Conservation (phyloP, 2,888 invertebrate species). For the Tricholauxania praeusta region DNA sequence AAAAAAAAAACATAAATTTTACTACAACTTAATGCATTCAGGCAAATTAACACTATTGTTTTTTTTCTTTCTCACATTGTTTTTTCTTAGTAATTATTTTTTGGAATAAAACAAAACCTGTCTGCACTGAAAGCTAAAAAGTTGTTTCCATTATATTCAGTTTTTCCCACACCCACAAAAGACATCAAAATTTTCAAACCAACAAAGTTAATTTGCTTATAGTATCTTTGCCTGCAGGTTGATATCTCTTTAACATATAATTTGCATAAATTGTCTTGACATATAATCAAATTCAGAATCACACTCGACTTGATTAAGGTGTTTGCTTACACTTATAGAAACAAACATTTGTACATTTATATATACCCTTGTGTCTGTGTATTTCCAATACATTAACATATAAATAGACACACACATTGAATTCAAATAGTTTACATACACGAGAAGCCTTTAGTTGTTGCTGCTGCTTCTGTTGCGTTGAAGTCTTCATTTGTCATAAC, state of each 20-base stretch:
- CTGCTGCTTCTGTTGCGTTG: slow-evolving; percentile 23
- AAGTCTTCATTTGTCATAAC: slow-evolving; percentile 51
- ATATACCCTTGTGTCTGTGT: slow-evolving; percentile 4
- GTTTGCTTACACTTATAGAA: slow-evolving; percentile 46
- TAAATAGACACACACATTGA: not conserved
- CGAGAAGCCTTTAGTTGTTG: not conserved
- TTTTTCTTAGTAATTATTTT: not conserved
- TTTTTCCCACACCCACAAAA: no score
- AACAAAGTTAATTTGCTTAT: not conserved
- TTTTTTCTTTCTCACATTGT: not conserved
- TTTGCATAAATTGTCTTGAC: slow-evolving; percentile 65
- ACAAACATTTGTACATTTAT: slow-evolving; percentile 27
- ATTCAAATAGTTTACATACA: not conserved
- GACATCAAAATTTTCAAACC: no score
- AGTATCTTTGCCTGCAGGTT: not conserved
- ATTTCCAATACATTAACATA: not conserved
- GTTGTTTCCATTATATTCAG: no score
- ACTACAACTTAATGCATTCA: no score
- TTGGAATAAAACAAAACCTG: no score
- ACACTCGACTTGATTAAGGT: slow-evolving; percentile 63
- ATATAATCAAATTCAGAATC: slow-evolving; percentile 64
- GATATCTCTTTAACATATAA: slow-evolving; percentile 59
- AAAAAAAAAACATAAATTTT: no score
- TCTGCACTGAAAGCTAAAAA: no score
- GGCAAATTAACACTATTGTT: not conserved